Evolutionary conservation across 2,888 invertebrate genomes (phyloP), one percentile per base, ranked within the genome.

Genomic region (Drepanosiphum platanoidis): DNA sequence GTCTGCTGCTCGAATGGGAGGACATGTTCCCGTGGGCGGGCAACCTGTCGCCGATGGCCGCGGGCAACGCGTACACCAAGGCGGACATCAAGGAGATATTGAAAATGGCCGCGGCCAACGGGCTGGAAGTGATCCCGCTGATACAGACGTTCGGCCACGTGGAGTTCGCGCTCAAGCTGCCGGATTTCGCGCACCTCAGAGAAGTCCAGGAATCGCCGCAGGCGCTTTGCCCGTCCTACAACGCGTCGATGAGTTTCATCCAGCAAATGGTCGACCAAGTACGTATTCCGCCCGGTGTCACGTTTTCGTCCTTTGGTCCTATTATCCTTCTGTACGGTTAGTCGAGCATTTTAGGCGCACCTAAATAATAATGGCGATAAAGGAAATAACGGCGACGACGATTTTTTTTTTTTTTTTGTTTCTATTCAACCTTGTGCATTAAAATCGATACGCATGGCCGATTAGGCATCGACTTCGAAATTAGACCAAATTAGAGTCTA

Each of bases 21-120:
- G 95, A 95, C 88, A 95, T 94, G 93, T 95, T 95, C 90, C 95
- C 95, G 0, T 95, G 93, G 90, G 90, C 90, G 75, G 94, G 93
- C 0, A 88, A 89, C 1, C 89, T 95, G 61, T 91, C 91, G 88
- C 90, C 89, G 87, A 91, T 91, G 86, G 90, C 91, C 86, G 93
- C 92, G 0, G 90, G 90, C 88, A 93, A 91, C 90, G 93, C 94
- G 15, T 94, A 93, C 89, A 91, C 91, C 81, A 88, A 89, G 78
- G 90, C 90, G 39, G 91, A 93, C 86, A 90, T 93, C 82, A 89
- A 89, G 87, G 90, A 91, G 86, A 90, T 92, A 71, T 88, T 90
- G 46, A 90, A 91, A 87, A 88, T 91, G 1, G 92, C 93, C 13
- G 90, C 91, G 86, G 90, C 90, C 82, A 91, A 93, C 86, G 91